Evolutionary conservation across 1,140 invertebrate species (phyloP), one percentile per base, ranked within the genome.

Genomic region (Gryon sp.): DNA sequence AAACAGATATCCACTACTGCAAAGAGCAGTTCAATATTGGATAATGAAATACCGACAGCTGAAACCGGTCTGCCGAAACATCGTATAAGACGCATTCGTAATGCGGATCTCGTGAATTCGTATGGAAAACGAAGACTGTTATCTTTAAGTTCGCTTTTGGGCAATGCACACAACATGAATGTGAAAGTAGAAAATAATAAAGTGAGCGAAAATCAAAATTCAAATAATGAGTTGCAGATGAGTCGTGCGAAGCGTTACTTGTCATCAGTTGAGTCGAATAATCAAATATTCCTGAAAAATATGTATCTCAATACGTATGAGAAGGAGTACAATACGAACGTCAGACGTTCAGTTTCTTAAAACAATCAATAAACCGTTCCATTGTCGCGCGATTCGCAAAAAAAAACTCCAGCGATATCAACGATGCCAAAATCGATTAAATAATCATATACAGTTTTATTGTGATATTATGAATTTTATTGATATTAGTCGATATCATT

Each of bases 381-480:
- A 80, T 65, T 38, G 79, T 82, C 57, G 82, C 65, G 43, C 55
- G 46, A 62, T 55, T 41, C 36, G 52, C 69, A 38, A 36, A 68
- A 81, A 66, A 32, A 55, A 80, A 36, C n/a, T n/a, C n/a, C n/a
- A 79, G 82, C 4, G 82, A 82, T 69, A 83, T 84, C 73, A 81
- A 74, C 66, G 77, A 76, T 57, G 80, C 80, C 75, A 78, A 83
- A 76, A 82, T 83, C 80, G 83, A 86, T 78, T 84, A 80, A 83
- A 83, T 80, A 80, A 84, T 84, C 69, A 74, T 78, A 79, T 79
- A 79, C 76, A 74, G 70, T 79, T 80, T 83, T 86, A 85, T 87
- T 88, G 87, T 88, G 87, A 88, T 88, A 88, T 84, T 84, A 87
- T 83, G 84, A 83, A 86, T 85, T 87, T 88, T 85, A 85, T 84